These are phyloP conservation scores for Sinocyclocheilus anshuiensis DNA, from an alignment of 2,113 vertebrate genomes.

Conservation along the genomic window DNA sequence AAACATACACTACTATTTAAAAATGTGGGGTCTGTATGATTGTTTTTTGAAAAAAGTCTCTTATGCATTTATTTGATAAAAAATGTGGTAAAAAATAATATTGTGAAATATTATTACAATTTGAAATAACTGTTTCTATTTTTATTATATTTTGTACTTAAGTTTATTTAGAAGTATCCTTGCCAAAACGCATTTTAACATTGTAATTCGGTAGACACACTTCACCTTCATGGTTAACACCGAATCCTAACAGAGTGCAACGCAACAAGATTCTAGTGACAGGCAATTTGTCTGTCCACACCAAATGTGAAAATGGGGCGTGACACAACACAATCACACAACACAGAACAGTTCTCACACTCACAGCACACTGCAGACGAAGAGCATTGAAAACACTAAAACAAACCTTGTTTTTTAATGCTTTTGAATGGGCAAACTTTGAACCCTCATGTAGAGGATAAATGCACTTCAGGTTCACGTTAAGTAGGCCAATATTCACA, in stretches of 20 bases:
- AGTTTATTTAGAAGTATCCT: neutral
- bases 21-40: too few relatives aligned
- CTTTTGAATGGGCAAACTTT: neutral
- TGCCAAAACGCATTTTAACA: neutral
- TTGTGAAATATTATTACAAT: neutral
- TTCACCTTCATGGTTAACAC: conserved; percentile 8
- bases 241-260: neutral
- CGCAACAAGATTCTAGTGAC: neutral
- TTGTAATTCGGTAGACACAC: neutral
- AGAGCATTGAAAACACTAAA: neutral
- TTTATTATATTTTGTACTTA: too few relatives aligned
- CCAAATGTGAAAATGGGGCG: neutral
- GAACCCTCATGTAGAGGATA: neutral
- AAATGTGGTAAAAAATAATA: neutral
- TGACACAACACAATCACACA: neutral
- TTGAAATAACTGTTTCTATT: neutral
- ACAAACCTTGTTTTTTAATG: neutral
- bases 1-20: too few relatives aligned
- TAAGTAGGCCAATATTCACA: neutral
- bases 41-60: neutral
- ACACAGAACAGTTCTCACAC: neutral
- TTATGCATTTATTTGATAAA: neutral
- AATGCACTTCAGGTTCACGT: neutral
- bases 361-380: neutral
- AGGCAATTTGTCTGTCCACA: conserved; percentile 18